Evolutionary conservation across 2,888 invertebrate species (phyloP), one percentile per base, ranked within the genome.

Genomic region (Drosophila pegasa): DNA sequence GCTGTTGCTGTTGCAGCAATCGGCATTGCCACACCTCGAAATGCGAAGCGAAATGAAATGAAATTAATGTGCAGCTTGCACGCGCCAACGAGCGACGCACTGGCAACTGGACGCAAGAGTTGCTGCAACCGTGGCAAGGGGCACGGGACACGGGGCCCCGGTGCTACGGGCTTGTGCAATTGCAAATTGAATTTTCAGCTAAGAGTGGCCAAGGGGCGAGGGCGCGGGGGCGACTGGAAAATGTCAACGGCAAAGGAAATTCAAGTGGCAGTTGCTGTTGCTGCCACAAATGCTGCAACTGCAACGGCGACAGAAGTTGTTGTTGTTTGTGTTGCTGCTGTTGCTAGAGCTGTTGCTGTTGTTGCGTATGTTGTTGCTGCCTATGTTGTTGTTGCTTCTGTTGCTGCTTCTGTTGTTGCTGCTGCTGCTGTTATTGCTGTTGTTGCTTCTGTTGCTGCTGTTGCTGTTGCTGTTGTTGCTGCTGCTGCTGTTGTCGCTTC

Each of bases 31-130:
- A 86, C 86, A 86, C 86, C 86, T 89, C 89, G 57, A 87, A 88
- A 75, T 64, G 80, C 76, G 76, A 78, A 38, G 70, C 75, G 63
- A 87, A 82, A 77, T 81, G 70, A 87, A 87, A 84, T 88, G 81
- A 82, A 88, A 88, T 88, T 88, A 88, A 85, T 89, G 85, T 85
- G 85, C 88, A 85, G 77, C 87, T 82, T 78, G 87, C 89, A 80
- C 78, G 89, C 89, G 84, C 83, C 89, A 85, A 64, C 84, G 76
- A 66, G 69, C 73, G 67, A 67, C 66, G 61, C 75, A 65, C 64
- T 50, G 51, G n/a, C 33, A 52, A 52, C 55, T 43, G 41, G 41
- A 41, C 60, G 20, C 52, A 62, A 50, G 50, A 48, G 41, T 41
- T n/a, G 50, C 29, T 29, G 52, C 47, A 9, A 41, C 9, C 18